phyloP scores from a whole-genome alignment of 2,797 vertebrate species.

The Chaetophractus vellerosus region DNA sequence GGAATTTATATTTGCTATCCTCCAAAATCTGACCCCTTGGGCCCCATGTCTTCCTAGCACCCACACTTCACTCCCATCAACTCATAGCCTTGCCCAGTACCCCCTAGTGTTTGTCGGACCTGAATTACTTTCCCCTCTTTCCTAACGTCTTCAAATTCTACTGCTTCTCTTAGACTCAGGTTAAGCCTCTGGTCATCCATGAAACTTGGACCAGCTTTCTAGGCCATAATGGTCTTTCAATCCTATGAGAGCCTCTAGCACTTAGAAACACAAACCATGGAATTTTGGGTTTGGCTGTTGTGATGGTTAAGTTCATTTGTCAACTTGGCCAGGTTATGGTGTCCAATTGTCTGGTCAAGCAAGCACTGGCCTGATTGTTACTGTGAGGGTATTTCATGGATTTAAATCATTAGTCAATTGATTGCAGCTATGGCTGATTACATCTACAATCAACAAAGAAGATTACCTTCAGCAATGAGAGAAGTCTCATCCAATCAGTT shows the following conservation, averaged over 20 bases:
- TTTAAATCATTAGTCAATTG: too few species aligned
- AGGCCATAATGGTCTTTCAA: background rate
- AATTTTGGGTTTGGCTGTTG: background rate
- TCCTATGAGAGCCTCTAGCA: slow-evolving; percentile 15
- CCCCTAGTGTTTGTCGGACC: background rate
- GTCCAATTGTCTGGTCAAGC: too few species aligned
- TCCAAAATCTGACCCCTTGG: background rate
- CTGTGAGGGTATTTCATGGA: too few species aligned
- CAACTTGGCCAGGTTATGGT: too few species aligned
- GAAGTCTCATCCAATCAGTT: too few species aligned
- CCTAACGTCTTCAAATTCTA: background rate
- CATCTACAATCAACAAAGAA: too few species aligned
- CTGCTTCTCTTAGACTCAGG: background rate
- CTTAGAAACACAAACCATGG: background rate
- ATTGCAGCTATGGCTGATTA: too few species aligned
- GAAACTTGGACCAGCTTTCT: background rate
- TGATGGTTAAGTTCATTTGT: too few species aligned
- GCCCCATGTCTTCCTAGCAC: background rate
- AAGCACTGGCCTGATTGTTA: too few species aligned
- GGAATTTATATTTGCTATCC: background rate
- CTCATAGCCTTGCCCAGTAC: too few species aligned
- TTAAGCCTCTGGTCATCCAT: background rate
- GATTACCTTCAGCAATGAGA: too few species aligned
- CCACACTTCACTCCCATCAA: background rate
- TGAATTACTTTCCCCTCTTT: background rate